Percentiles rank a stretch among this genome's conserved stretches.
phyloP scores from a whole-genome alignment of 2,113 vertebrate species.

The Bubo bubo region DNA sequence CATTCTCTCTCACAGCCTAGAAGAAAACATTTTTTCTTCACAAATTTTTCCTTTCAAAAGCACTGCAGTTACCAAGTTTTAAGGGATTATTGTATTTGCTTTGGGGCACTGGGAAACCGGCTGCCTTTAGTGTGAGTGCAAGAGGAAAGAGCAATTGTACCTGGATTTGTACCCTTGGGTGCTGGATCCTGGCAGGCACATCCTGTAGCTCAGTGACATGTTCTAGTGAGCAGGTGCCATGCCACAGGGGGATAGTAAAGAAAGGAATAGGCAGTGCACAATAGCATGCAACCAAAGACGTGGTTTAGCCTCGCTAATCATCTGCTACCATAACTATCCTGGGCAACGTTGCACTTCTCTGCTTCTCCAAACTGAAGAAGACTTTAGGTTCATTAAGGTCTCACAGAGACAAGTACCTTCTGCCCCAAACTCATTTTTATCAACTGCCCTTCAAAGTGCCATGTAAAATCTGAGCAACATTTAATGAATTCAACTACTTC shows the following conservation, averaged over 20 bases:
- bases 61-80: not conserved
- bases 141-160: not conserved
- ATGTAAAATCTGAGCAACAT: not conserved
- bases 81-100: not conserved
- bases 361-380: not conserved
- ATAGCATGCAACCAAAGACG: rapidly evolving
- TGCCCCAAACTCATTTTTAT: not conserved
- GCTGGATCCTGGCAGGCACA: not conserved
- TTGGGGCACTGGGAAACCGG: not conserved
- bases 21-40: not conserved
- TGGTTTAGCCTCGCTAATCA: not conserved
- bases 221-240: not conserved
- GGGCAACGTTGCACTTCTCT: not conserved
- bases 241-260: rapidly evolving
- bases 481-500: not conserved
- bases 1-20: not conserved
- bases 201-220: not conserved
- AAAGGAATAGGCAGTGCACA: not conserved
- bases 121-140: not conserved
- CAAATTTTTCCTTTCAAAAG: not conserved
- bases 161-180: not conserved
- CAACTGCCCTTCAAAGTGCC: not conserved
- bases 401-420: not conserved
- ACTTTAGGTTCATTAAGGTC: not conserved
- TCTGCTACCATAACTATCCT: not conserved